A percentile compares a stretch with the other conserved stretches of the same genome.
Conservation (phyloP, 1,140 invertebrate genomes). For the Acyrthosiphon pisum region DNA sequence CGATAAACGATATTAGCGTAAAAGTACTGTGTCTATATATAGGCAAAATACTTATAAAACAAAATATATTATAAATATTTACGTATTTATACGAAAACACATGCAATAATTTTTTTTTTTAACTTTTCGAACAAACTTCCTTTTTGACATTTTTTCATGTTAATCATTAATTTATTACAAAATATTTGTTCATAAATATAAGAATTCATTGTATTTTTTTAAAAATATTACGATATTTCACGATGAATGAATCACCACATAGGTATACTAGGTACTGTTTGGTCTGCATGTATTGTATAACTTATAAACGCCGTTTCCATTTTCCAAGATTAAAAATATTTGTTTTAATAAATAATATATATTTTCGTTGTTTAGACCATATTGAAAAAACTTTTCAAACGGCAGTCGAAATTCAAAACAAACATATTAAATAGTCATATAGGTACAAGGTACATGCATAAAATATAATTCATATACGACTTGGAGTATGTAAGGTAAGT, state of each 20-base stretch:
- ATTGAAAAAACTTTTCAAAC: background rate
- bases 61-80: no score
- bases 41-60: no score
- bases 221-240: background rate
- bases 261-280: background rate
- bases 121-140: no score
- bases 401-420: background rate
- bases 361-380: background rate
- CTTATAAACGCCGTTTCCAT: background rate
- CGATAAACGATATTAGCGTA: no score
- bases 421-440: background rate
- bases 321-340: background rate
- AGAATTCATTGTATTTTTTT: no score
- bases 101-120: no score
- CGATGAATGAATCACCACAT: no score
- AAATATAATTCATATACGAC: background rate
- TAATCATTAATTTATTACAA: no score
- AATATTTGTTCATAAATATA: no score
- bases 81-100: no score
- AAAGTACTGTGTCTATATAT: no score
- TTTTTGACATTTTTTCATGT: no score
- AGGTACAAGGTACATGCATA: background rate
- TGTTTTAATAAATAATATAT: background rate
- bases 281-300: background rate
- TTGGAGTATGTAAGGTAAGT: background rate